Evolutionary conservation across 2,113 vertebrate genomes (phyloP).

Genomic region (Aptenodytes patagonicus): DNA sequence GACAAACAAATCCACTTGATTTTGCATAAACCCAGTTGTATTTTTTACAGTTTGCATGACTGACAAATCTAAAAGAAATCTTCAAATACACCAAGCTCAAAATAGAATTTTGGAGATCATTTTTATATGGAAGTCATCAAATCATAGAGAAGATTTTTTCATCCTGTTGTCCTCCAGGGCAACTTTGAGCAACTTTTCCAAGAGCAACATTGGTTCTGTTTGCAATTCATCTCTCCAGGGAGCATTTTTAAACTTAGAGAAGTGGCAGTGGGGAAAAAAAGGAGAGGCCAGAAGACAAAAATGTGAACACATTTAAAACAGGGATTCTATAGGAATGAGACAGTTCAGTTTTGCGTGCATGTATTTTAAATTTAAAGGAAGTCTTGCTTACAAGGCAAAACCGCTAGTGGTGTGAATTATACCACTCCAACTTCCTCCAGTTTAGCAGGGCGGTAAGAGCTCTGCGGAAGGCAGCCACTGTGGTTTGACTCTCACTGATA

Average conservation of each 20-base stretch:
- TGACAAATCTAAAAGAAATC: background rate
- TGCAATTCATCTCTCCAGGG: slow-evolving; percentile 10
- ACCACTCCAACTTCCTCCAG: slow-evolving; percentile 61
- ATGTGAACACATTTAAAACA: background rate
- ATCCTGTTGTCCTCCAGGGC: slow-evolving; percentile 1
- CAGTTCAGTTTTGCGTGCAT: background rate
- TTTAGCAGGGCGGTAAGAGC: slow-evolving; percentile 56
- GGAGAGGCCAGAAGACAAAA: background rate
- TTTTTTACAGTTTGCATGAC: background rate
- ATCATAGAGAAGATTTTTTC: slow-evolving; percentile 8
- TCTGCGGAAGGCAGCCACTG: slow-evolving; percentile 72
- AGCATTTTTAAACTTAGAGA: slow-evolving; percentile 20
- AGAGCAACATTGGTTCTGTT: slow-evolving; percentile 32
- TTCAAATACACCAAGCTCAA: background rate
- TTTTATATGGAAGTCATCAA: slow-evolving; percentile 55
- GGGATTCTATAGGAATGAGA: background rate
- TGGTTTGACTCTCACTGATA: slow-evolving; percentile 86
- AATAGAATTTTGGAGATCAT: slow-evolving; percentile 3
- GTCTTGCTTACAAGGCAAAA: slow-evolving; percentile 67
- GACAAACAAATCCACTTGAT: background rate
- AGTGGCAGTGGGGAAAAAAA: background rate
- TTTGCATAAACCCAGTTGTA: background rate
- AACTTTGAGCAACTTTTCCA: slow-evolving; percentile 21
- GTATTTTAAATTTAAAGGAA: slow-evolving; percentile 65
- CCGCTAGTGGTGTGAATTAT: slow-evolving; percentile 62